Percentiles rank a stretch among this genome's conserved stretches.
Conservation (phyloP, 2,797 vertebrate species). For the Tapera naevia region DNA sequence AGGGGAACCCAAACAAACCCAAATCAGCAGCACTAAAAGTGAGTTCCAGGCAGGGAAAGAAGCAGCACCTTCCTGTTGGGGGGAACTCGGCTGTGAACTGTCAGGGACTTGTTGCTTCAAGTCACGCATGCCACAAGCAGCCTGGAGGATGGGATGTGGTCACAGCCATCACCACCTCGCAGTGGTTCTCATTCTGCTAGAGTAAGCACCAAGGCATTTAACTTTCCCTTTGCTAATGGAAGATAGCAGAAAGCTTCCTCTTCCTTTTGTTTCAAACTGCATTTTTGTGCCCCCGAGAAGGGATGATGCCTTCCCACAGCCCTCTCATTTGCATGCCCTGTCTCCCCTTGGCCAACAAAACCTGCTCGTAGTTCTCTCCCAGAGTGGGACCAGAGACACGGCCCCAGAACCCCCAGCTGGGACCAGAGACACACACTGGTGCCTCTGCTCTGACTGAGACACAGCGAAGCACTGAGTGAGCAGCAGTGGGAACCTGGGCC, state of each 20-base stretch:
- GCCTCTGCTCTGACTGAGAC: not conserved
- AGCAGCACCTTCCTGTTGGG: not conserved
- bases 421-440: not conserved
- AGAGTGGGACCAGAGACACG: not conserved
- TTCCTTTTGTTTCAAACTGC: not conserved
- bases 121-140: not conserved
- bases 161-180: not conserved
- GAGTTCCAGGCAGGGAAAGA: not conserved
- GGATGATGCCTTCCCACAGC: not conserved
- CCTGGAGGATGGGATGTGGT: not conserved
- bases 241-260: not conserved
- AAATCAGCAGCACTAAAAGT: not conserved
- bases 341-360: not conserved
- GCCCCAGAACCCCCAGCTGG: too few relatives aligned
- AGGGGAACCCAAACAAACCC: not conserved
- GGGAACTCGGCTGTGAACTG: not conserved
- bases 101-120: not conserved
- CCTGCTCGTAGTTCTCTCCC: rapidly evolving
- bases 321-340: not conserved
- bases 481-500: not conserved
- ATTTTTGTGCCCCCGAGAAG: not conserved
- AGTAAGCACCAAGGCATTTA: not conserved
- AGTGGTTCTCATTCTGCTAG: not conserved
- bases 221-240: not conserved
- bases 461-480: rapidly evolving